Conservation (phyloP, 2,113 vertebrate genomes). For the Lipophrys pholis region DNA sequence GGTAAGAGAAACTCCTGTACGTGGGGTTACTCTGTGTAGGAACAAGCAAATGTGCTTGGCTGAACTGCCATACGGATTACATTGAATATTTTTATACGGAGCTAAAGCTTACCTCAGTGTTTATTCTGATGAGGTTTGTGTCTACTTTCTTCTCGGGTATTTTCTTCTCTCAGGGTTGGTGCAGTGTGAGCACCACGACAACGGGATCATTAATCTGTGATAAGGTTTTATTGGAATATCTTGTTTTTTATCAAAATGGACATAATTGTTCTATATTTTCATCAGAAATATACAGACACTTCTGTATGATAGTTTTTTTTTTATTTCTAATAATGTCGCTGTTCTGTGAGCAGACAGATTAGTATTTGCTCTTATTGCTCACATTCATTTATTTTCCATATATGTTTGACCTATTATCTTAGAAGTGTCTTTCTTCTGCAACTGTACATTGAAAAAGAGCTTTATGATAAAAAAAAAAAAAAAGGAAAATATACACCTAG, state of each 20-base stretch:
- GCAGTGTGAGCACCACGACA: neutral
- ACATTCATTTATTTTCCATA: neutral
- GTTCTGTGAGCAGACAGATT: neutral
- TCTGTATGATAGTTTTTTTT: neutral
- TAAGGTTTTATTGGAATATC: neutral
- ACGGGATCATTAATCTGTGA: neutral
- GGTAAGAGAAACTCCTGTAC: neutral
- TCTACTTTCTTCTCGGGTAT: neutral
- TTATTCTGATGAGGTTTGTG: neutral
- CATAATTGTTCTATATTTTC: neutral
- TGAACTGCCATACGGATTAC: neutral
- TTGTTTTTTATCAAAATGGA: neutral
- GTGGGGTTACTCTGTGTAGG: neutral
- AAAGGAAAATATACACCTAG: neutral
- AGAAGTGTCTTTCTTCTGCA: neutral
- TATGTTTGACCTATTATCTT: no score
- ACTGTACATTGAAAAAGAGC: neutral
- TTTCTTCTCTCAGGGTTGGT: neutral
- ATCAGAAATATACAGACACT: neutral
- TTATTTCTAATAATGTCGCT: no score
- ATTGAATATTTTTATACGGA: neutral
- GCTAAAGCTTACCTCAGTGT: neutral
- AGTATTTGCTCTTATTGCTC: neutral
- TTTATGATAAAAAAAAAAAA: neutral
- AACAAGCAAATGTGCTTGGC: no score